Conservation (phyloP, 2,113 vertebrate genomes). For the Pelobates fuscus region DNA sequence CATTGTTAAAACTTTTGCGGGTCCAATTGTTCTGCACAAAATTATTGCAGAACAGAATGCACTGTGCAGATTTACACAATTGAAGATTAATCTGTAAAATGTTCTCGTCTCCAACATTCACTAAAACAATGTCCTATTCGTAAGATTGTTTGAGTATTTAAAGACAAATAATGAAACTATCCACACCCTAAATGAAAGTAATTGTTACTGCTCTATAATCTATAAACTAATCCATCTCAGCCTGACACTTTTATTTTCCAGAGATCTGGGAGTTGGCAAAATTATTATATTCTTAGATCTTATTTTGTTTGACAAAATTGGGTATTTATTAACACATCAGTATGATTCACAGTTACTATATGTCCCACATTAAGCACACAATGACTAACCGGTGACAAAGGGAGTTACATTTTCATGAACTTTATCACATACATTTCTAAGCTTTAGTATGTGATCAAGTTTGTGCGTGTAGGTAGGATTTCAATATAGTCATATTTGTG, state of each 20-base stretch:
- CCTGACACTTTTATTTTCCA: neutral
- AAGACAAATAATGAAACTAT: constrained; percentile 23
- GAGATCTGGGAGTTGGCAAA: neutral
- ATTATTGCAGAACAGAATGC: neutral
- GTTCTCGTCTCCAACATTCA: neutral
- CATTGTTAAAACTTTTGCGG: neutral
- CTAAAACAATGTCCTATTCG: constrained; percentile 16
- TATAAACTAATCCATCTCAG: too few relatives aligned
- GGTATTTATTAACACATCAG: neutral
- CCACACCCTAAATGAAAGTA: constrained; percentile 11
- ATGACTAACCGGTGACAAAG: too few relatives aligned
- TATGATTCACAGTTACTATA: neutral
- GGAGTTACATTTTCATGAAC: too few relatives aligned
- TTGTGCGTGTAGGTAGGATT: too few relatives aligned
- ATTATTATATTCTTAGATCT: too few relatives aligned
- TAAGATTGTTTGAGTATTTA: constrained; percentile 9
- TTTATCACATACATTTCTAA: too few relatives aligned
- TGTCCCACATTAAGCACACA: neutral
- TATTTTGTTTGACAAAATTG: neutral
- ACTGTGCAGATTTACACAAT: neutral
- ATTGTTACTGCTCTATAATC: constrained; percentile 25
- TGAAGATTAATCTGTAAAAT: constrained; percentile 1
- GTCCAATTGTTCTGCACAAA: neutral
- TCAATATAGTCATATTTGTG: too few relatives aligned
- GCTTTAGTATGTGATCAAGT: too few relatives aligned